A percentile compares a stretch with the other conserved stretches of the same genome.
Conservation (phyloP, 2,888 invertebrate species). For the Automeris io region DNA sequence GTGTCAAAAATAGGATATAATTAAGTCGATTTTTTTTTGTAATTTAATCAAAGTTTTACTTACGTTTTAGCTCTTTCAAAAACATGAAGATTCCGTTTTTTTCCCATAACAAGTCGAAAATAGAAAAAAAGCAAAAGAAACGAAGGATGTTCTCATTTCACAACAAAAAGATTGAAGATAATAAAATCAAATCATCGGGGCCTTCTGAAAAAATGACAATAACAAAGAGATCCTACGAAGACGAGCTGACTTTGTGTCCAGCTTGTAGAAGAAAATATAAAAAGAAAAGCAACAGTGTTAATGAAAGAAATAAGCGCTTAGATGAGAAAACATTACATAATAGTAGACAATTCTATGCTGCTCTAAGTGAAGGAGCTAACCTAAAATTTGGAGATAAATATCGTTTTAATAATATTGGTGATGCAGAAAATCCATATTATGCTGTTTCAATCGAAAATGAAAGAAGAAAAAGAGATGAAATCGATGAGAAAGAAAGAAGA, state of each 20-base stretch:
- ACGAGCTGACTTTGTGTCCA: constrained; percentile 19
- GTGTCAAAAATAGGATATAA: too few relatives aligned
- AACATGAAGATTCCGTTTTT: constrained; percentile 57
- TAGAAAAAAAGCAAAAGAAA: constrained; percentile 34
- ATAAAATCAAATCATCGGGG: constrained; percentile 3
- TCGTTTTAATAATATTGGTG: background rate
- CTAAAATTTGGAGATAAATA: constrained; percentile 3
- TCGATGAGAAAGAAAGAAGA: constrained; percentile 21
- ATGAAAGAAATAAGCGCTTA: constrained; percentile 9
- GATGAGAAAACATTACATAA: constrained; percentile 20
- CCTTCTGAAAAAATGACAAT: constrained; percentile 8
- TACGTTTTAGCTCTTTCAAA: constrained; percentile 39
- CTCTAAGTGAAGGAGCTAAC: constrained; percentile 5
- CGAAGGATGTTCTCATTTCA: constrained; percentile 30
- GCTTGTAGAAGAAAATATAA: constrained; percentile 22
- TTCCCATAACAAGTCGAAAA: constrained; percentile 42
- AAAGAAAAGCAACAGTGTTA: constrained; percentile 2
- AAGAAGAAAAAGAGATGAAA: constrained; percentile 18
- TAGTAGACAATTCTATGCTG: constrained; percentile 23
- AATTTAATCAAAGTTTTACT: too few relatives aligned
- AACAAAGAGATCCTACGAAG: constrained; percentile 21
- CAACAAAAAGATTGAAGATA: constrained; percentile 19
- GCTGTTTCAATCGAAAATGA: background rate
- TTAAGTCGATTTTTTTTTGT: too few relatives aligned
- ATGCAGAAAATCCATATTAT: background rate